phyloP scores from a whole-genome alignment of 2,113 vertebrate genomes.

The Nasalis larvatus region DNA sequence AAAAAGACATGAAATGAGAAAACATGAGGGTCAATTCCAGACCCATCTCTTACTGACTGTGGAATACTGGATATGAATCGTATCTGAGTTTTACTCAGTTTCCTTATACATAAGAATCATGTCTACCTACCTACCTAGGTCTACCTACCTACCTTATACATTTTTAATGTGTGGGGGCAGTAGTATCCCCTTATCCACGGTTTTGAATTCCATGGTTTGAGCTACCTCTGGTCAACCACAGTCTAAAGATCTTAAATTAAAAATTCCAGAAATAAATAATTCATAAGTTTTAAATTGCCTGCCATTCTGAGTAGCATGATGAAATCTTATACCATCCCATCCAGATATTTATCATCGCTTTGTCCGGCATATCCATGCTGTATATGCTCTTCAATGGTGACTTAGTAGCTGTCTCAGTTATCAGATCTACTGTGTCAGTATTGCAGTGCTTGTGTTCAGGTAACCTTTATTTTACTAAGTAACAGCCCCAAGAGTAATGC shows the following conservation, averaged over 20 bases:
- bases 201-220: neutral
- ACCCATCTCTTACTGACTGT: neutral
- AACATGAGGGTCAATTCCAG: neutral
- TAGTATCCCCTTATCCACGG: neutral
- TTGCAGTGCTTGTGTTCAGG: neutral
- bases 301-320: neutral
- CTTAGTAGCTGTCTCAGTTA: neutral
- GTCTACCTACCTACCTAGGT: neutral
- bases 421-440: neutral
- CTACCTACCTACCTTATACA: neutral
- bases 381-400: neutral
- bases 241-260: neutral
- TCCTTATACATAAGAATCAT: neutral
- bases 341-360: neutral
- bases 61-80: neutral
- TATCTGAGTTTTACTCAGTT: neutral
- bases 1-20: constrained; percentile 11
- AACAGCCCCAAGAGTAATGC: neutral
- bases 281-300: neutral
- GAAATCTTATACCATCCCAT: neutral
- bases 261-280: neutral
- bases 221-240: neutral
- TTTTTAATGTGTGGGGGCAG: neutral
- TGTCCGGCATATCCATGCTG: neutral
- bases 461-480: neutral